Base-by-base conservation (phyloP, 2,113 vertebrate species). In the Monarcha castaneiventris region DNA sequence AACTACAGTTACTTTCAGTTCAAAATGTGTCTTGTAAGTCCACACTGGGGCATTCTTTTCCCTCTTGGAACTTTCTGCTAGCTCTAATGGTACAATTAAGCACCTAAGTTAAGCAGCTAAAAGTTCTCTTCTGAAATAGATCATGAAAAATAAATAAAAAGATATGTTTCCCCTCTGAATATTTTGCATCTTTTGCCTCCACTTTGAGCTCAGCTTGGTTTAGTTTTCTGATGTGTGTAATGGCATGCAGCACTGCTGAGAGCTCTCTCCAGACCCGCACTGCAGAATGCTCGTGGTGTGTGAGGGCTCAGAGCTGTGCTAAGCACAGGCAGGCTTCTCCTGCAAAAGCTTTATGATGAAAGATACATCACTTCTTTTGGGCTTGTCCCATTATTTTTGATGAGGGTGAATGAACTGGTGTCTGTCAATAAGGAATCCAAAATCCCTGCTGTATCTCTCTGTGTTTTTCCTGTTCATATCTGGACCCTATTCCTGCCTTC, bases 141-240 rank as follows among this genome's bases (percentile, higher is more conserved):
- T 80, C 6, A 67, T 67, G 23, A 88, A 87, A 94, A 96, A 86
- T 79, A 73, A 79, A 94, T 82, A 37, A 84, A 92, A 76, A 54
- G 32, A 4, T 10, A 25, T 43, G 11, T 18, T 89, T 52, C 81
- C 18, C 23, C 12, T 25, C 7, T 58, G 26, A 78, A 76, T 72
- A 69, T 71, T 74, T 80, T 76, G n/a, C 11, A n/a, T 76, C 20
- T 67, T 90, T 84, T 59, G 9, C 39, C 20, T 79, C 18, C 1
- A 2, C 33, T 93, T 89, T 87, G 59, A 76, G 49, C 37, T 71
- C 72, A 52, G 25, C 19, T 77, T 80, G 35, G 17, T 77, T 84
- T 35, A 51, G 19, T 62, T 78, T 88, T 72, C 35, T 52, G 33
- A 12, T 39, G 26, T 13, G 39, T 51, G 13, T 13, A 74, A 49